Base-by-base conservation (phyloP, 2,113 vertebrate species). In the Orcinus orca region DNA sequence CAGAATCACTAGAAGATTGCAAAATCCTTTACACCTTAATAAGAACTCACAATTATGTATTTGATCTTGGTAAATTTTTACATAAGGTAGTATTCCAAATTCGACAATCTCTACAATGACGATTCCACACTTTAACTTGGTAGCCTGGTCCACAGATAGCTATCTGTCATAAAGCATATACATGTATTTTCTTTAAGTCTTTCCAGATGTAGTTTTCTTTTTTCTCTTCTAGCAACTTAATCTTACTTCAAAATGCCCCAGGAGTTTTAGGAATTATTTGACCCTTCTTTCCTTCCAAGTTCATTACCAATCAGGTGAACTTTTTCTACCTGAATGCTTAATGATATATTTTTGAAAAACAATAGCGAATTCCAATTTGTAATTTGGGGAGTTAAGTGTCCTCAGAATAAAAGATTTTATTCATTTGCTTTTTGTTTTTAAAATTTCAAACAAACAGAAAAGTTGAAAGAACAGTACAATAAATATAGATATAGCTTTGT, bases 381-480 rank as follows among this genome's bases (percentile, higher is more conserved):
- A 88, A 81, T 73, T 67, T 12, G 33, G 87, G 33, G 41, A 90
- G 33, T 60, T 62, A 62, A 82, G 25, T 36, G 26, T 77, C 83
- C 25, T 90, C 36, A 68, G 80, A 73, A 47, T n/a, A 55, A 88
- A 93, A 55, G 5, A 17, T 82, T 96, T 77, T 41, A 50, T 63
- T 93, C 7, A 53, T 38, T 93, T 85, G 18, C n/a, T 26, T 94
- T 94, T 88, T 68, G 29, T 53, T 86, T 92, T 95, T 38, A 70
- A 93, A 50, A 71, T 86, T 68, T 88, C 55, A 93, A 87, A 62
- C 41, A n/a, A 96, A 92, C 15, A 77, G 13, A 88, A 93, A 84
- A 77, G 47, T 67, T 58, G 60, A 94, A 89, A 88, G 23, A 88
- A 60, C 0, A 70, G 13, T 15, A 62, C n/a, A 62, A 74, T n/a